Conservation (phyloP, 2,113 vertebrate species). For the Ictidomys tridecemlineatus region DNA sequence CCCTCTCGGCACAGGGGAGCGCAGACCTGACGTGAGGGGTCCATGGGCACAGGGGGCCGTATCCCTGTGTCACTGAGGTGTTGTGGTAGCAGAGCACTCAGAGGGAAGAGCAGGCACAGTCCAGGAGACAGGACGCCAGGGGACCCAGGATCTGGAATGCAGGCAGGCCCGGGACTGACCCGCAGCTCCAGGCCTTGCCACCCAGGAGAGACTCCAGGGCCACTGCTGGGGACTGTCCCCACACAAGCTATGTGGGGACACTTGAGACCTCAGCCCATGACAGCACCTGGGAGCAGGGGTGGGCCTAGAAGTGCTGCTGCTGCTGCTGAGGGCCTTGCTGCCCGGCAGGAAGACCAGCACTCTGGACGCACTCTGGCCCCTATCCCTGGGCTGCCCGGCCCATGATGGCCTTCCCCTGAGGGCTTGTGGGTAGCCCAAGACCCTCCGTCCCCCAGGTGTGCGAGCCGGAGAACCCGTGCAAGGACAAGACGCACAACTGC, state of each 20-base stretch:
- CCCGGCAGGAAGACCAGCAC: fast-evolving
- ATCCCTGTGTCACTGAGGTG: fast-evolving
- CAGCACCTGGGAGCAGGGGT: fast-evolving
- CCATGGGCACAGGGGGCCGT: no score
- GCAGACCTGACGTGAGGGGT: no score
- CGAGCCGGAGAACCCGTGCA: conserved; percentile 97
- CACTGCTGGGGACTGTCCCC: no score
- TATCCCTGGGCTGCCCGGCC: no score
- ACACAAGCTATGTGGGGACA: not conserved
- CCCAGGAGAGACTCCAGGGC: not conserved
- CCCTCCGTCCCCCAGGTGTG: conserved; percentile 90
- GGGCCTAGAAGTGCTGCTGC: not conserved
- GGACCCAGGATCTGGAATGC: not conserved
- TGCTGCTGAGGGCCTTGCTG: fast-evolving
- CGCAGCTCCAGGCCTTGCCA: no score
- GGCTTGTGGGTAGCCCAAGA: fast-evolving
- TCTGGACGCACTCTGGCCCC: no score
- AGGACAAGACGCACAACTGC: conserved; percentile 96
- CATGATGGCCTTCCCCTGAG: no score
- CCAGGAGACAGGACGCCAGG: not conserved
- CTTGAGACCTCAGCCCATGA: no score
- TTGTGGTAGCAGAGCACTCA: not conserved
- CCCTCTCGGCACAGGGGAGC: no score
- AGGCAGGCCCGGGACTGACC: no score
- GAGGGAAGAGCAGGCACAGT: not conserved